Conservation (phyloP, 2,113 vertebrate species). For the Apeltes quadracus region DNA sequence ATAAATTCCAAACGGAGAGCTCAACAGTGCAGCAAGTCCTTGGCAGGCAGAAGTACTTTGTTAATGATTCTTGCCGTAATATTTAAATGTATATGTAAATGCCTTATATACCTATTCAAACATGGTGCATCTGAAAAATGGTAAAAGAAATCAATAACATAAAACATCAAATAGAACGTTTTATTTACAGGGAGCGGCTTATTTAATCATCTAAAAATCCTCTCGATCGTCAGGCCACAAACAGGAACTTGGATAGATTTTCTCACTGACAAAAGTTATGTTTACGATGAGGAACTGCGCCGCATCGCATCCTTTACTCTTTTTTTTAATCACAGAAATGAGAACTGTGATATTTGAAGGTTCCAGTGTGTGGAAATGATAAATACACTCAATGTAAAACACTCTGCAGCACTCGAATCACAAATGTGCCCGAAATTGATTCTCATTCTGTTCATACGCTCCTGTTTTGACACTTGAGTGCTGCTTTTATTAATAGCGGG, state of each 20-base stretch:
- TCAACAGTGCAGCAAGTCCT: not conserved
- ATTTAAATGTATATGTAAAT: not conserved
- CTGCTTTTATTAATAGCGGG: not conserved
- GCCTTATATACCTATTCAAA: not conserved
- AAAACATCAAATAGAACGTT: not conserved
- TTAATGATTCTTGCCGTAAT: not conserved
- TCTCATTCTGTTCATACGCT: conserved; percentile 44
- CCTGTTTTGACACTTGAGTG: conserved; percentile 5
- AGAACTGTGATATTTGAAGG: not conserved
- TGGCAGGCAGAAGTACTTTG: not conserved
- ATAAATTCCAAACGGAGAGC: not conserved
- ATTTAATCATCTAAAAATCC: not conserved
- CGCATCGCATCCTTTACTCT: not conserved
- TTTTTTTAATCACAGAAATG: not conserved
- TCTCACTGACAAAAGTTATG: not conserved
- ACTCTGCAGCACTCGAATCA: conserved; percentile 7
- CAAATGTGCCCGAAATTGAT: conserved; percentile 21
- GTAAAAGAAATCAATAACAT: not conserved
- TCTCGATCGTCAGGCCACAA: not conserved
- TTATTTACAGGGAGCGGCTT: not conserved
- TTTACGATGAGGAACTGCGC: not conserved
- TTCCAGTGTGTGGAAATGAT: conserved; percentile 14
- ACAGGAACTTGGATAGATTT: not conserved
- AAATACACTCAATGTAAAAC: conserved; percentile 18
- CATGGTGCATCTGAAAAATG: not conserved